Base-by-base conservation (phyloP, 1,140 invertebrate species). In the Idris sp. region DNA sequence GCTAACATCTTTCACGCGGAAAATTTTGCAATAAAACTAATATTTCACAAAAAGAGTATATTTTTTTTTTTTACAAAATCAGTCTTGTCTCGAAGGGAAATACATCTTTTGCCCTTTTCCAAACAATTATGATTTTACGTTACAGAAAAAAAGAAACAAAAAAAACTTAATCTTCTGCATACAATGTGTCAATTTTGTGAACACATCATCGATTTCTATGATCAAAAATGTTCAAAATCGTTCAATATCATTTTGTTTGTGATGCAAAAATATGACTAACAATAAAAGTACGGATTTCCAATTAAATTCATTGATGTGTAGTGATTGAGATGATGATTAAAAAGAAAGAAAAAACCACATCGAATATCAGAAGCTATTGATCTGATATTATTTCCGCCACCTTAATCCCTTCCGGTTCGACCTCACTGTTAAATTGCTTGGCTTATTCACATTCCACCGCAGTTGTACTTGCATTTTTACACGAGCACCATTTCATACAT, bases 401-500 rank as follows among this genome's bases (percentile, higher is more conserved):
- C 26, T 36, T 10, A 18, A 11, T 49, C 28, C 56, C 48, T 38
- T 13, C 30, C 14, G 9, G 31, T 10, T n/a, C 31, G 33, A 48
- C 43, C 51, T 56, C 41, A 15, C 28, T 15, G 62, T 44, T 56
- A 56, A 49, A 36, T 35, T 48, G 48, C 67, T 53, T 19, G 19
- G 22, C 38, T 28, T 28, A 22, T 53, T 51, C 40, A 40, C 68
- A 72, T 72, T 72, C 68, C 68, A 36, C 33, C 30, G 35, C 58
- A 64, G 26, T 62, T 72, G 58, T 72, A 72, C 58, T 36, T 71
- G 54, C 56, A 71, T 51, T 62, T 72, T 53, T 58, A 58, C 68
- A 58, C 49, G 68, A 72, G 51, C 35, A 43, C 67, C 28, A 59
- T 56, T 54, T 48, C 56, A 44, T 22, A 19, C 40, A 18, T 25